Percentiles rank a stretch among this genome's conserved stretches.
Conservation (phyloP, 1,140 invertebrate genomes). For the Aleiodes sp. region DNA sequence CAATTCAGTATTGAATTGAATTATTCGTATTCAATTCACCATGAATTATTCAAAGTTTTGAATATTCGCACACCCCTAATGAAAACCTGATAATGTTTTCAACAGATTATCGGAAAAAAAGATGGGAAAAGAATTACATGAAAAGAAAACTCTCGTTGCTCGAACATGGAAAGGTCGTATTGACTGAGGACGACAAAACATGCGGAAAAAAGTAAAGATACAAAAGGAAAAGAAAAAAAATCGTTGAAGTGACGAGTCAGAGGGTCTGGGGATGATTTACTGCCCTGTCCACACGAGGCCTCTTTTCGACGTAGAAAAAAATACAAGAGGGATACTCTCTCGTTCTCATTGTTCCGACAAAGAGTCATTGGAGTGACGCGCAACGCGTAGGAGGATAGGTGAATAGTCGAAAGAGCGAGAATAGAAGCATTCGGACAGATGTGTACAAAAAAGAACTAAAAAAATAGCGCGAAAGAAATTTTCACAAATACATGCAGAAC, state of each 20-base stretch:
- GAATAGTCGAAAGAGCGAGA: slow-evolving; percentile 28
- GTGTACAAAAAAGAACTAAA: slow-evolving; percentile 7
- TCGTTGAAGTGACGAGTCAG: slow-evolving; percentile 17
- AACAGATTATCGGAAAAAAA: too few species aligned
- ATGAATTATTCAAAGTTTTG: too few species aligned
- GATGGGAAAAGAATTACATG: too few species aligned
- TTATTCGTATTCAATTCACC: too few species aligned
- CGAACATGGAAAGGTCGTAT: neutral
- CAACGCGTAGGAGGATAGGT: slow-evolving; percentile 31
- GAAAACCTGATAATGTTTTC: too few species aligned
- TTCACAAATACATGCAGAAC: too few species aligned
- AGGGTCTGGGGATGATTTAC: slow-evolving; percentile 29
- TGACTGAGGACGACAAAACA: neutral
- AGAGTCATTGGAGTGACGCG: slow-evolving; percentile 31
- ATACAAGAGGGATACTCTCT: too few species aligned
- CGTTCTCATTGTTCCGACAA: slow-evolving; percentile 18
- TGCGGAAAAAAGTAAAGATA: neutral
- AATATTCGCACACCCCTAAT: too few species aligned
- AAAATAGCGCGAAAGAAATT: too few species aligned
- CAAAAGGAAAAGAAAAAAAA: slow-evolving; percentile 3
- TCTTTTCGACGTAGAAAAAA: neutral
- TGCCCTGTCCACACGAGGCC: neutral
- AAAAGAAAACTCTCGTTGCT: neutral
- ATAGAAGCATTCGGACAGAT: slow-evolving; percentile 22
- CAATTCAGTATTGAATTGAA: too few species aligned